Conservation (phyloP, 1,140 invertebrate genomes). For the Stratiolaelaps scimitus region DNA sequence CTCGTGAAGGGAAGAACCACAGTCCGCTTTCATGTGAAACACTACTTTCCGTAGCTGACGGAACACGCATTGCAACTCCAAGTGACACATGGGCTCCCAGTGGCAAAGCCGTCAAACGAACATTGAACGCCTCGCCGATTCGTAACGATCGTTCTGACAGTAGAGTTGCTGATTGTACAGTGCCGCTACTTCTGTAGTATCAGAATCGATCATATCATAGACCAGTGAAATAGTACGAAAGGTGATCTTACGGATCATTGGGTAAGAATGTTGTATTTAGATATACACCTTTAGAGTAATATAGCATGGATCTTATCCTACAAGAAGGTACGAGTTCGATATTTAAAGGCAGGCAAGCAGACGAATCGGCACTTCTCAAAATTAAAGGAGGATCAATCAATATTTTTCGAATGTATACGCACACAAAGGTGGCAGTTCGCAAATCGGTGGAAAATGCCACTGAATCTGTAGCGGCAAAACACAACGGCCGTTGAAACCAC, state of each 20-base stretch:
- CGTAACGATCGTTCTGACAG: slow-evolving; percentile 5
- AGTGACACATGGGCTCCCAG: slow-evolving; percentile 18
- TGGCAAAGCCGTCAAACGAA: background rate
- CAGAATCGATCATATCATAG: too few relatives aligned
- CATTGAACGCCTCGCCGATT: slow-evolving; percentile 9
- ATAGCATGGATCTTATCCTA: too few relatives aligned
- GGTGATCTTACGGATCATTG: too few relatives aligned
- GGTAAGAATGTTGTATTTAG: too few relatives aligned
- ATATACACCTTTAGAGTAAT: too few relatives aligned
- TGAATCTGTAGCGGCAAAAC: slow-evolving; percentile 15
- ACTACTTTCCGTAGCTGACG: background rate
- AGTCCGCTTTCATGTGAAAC: slow-evolving; percentile 21
- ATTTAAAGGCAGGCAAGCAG: too few relatives aligned
- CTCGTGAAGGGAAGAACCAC: slow-evolving; percentile 15
- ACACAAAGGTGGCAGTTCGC: slow-evolving; percentile 17
- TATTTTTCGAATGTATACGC: background rate
- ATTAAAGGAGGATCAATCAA: background rate
- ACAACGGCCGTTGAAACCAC: slow-evolving; percentile 13
- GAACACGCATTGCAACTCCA: slow-evolving; percentile 11
- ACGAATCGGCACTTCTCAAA: background rate
- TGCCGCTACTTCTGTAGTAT: slow-evolving; percentile 9
- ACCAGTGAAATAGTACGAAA: too few relatives aligned
- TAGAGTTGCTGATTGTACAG: slow-evolving; percentile 12
- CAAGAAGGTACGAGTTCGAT: too few relatives aligned
- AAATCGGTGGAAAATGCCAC: slow-evolving; percentile 20